Evolutionary conservation across 2,797 vertebrate genomes (phyloP).

Genomic region (Cyclura pinguis): DNA sequence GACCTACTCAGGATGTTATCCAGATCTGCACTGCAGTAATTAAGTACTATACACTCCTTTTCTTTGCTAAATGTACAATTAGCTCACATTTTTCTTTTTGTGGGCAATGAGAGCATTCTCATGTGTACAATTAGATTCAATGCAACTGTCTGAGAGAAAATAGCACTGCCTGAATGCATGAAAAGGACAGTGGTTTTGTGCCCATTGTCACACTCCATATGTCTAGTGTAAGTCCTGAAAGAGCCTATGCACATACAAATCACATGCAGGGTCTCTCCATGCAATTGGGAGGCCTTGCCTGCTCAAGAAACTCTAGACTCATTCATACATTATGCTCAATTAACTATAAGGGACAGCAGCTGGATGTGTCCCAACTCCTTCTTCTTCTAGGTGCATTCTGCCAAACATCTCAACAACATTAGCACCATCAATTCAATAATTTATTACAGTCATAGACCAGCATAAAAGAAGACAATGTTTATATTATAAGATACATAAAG

Average conservation of each 20-base stretch:
- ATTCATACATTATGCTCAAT: background rate
- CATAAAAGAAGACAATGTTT: too few relatives aligned
- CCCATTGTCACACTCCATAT: background rate
- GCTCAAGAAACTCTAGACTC: background rate
- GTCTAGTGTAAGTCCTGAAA: background rate
- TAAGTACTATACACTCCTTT: background rate
- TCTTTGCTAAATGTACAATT: background rate
- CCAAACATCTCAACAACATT: too few relatives aligned
- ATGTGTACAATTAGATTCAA: background rate
- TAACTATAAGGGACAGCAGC: background rate
- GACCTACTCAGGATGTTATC: slow-evolving; percentile 9
- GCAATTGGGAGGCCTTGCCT: background rate
- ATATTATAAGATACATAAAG: too few relatives aligned
- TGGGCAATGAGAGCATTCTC: background rate
- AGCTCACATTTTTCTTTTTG: background rate
- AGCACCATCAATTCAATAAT: too few relatives aligned
- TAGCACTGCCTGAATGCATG: background rate
- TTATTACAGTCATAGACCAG: too few relatives aligned
- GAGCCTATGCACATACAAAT: background rate
- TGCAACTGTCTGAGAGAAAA: background rate
- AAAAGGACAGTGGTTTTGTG: background rate
- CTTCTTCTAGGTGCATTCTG: too few relatives aligned
- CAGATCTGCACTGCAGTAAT: background rate
- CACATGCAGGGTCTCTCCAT: background rate
- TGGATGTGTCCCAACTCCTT: background rate